Conservation (phyloP, 1,140 invertebrate genomes). For the Orchesella cincta region DNA sequence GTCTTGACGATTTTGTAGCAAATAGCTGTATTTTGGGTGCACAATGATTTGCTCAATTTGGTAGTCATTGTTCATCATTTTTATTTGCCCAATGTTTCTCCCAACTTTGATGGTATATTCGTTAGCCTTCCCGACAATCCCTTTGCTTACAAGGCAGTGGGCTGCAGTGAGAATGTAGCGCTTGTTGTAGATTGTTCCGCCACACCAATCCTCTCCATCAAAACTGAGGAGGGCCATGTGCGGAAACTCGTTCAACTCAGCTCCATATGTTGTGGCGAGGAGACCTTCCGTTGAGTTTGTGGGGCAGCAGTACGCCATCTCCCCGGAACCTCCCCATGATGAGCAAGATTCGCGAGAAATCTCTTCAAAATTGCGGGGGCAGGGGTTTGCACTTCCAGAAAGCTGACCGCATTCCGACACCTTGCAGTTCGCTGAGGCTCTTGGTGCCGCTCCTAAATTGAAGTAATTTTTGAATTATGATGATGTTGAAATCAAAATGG, state of each 20-base stretch:
- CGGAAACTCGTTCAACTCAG: conserved; percentile 8
- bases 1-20: not conserved
- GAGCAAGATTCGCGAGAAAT: too few species aligned
- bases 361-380: too few species aligned
- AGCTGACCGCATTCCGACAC: too few species aligned
- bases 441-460: too few species aligned
- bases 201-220: not conserved
- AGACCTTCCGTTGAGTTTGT: not conserved
- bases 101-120: not conserved
- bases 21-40: not conserved
- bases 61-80: not conserved
- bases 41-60: not conserved
- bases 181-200: not conserved
- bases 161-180: not conserved
- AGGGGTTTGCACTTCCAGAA: too few species aligned
- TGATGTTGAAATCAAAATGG: too few species aligned
- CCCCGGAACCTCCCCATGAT: not conserved
- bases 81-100: not conserved
- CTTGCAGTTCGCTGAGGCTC: too few species aligned
- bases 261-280: not conserved
- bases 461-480: too few species aligned
- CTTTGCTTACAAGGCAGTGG: not conserved
- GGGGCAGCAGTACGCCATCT: not conserved
- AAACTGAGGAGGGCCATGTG: not conserved
- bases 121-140: not conserved